Conservation (phyloP, 2,888 invertebrate genomes). For the Stenodera caucasica region DNA sequence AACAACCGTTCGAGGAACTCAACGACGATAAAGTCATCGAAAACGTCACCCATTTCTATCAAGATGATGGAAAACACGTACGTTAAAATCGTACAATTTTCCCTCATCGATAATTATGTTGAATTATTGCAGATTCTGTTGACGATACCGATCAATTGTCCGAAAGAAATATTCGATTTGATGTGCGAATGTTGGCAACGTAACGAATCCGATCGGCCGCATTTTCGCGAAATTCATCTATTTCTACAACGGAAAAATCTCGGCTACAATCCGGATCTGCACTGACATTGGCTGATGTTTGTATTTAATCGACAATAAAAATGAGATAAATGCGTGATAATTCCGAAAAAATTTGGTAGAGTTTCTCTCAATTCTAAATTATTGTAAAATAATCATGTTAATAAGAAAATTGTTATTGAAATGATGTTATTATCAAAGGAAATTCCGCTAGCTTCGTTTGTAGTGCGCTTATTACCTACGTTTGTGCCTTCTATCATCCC, state of each 20-base stretch:
- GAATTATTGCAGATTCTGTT: constrained; percentile 57
- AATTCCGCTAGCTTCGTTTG: constrained; percentile 18
- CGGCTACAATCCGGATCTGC: constrained; percentile 56
- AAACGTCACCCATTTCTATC: constrained; percentile 78
- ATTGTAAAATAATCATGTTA: constrained; percentile 2
- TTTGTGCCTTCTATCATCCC: constrained; percentile 26
- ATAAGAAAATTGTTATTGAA: background rate
- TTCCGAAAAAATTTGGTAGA: too few relatives aligned
- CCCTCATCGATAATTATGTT: background rate
- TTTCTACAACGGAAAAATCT: constrained; percentile 80
- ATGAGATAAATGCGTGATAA: constrained; percentile 47
- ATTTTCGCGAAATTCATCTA: constrained; percentile 81
- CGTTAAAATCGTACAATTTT: constrained; percentile 44
- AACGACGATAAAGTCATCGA: constrained; percentile 81
- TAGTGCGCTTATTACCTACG: constrained; percentile 30
- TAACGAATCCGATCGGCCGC: constrained; percentile 74
- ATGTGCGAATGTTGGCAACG: constrained; percentile 88
- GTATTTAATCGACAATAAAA: constrained; percentile 46
- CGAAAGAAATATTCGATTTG: constrained; percentile 82
- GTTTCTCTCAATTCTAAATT: constrained; percentile 8
- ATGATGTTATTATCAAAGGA: constrained; percentile 20
- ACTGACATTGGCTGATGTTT: constrained; percentile 48
- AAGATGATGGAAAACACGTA: constrained; percentile 72
- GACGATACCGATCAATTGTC: constrained; percentile 74
- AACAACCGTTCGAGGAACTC: constrained; percentile 79